A percentile compares a stretch with the other conserved stretches of the same genome.
phyloP scores from a whole-genome alignment of 2,113 vertebrate genomes.

The Pelecanoides urinatrix region DNA sequence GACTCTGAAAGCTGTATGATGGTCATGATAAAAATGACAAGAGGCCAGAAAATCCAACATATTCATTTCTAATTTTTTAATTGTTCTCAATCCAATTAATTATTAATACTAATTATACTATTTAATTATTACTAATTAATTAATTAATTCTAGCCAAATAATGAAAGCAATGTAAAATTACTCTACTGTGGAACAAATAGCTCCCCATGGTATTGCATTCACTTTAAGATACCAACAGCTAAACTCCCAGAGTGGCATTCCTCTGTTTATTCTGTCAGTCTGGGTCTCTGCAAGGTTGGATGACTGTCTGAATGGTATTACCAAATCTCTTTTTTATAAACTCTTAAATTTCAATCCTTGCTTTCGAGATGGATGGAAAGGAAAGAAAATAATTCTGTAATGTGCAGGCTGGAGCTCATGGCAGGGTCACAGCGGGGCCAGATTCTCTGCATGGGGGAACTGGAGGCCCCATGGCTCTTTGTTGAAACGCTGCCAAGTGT shows the following conservation, averaged over 20 bases:
- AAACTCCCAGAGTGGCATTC: not conserved
- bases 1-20: not conserved
- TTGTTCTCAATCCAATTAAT: not conserved
- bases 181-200: not conserved
- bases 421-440: slow-evolving; percentile 26
- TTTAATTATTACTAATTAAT: no score
- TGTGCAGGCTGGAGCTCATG: not conserved
- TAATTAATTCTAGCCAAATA: not conserved
- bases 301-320: not conserved
- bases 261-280: not conserved
- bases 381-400: not conserved
- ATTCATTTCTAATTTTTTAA: not conserved
- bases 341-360: not conserved
- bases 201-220: not conserved
- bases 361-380: not conserved
- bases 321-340: not conserved
- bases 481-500: slow-evolving; percentile 57
- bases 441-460: slow-evolving; percentile 26
- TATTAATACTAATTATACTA: no score
- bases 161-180: not conserved
- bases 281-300: not conserved
- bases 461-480: slow-evolving; percentile 8
- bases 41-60: not conserved
- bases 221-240: not conserved
- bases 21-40: not conserved